A percentile compares a stretch with the other conserved stretches of the same genome.
Conservation (phyloP, 2,888 invertebrate species). For the Ormyrus labotus region DNA sequence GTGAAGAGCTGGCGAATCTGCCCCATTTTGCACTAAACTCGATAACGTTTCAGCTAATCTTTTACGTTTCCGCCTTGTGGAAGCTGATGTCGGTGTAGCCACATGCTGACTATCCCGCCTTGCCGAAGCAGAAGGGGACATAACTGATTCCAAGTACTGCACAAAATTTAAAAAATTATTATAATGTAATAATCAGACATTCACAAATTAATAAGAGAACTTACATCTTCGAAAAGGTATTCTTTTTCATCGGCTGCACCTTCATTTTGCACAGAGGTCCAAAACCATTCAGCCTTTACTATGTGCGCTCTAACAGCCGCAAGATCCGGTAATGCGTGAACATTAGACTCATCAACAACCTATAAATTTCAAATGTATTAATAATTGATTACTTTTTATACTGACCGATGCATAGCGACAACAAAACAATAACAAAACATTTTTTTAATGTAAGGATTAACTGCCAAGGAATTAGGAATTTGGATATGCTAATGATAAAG, state of each 20-base stretch:
- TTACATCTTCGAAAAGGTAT: conserved; percentile 91
- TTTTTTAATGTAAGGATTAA: neutral
- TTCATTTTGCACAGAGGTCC: conserved; percentile 98
- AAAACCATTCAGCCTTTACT: conserved; percentile 97
- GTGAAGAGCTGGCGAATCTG: conserved; percentile 78
- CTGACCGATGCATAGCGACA: neutral
- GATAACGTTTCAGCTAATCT: conserved; percentile 81
- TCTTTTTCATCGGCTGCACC: conserved; percentile 94
- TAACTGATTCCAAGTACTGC: conserved; percentile 77
- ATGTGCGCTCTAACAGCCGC: conserved; percentile 83
- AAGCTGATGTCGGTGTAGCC: conserved; percentile 76
- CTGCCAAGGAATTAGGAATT: conserved; percentile 15
- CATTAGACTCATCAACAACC: conserved; percentile 91
- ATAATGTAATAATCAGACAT: neutral
- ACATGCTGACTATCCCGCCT: conserved; percentile 73
- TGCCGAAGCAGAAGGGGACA: conserved; percentile 72
- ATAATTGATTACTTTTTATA: neutral
- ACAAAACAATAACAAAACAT: conserved; percentile 13
- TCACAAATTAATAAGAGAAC: conserved; percentile 67
- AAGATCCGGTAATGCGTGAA: conserved; percentile 84
- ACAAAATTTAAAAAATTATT: conserved; percentile 4
- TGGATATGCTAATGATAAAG: neutral
- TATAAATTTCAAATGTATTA: conserved; percentile 69
- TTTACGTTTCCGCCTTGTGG: conserved; percentile 88
- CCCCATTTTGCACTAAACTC: conserved; percentile 78